A percentile compares a stretch with the other conserved stretches of the same genome.
Conservation (phyloP, 1,140 invertebrate species). For the Hyposmocoma kahamanoa region DNA sequence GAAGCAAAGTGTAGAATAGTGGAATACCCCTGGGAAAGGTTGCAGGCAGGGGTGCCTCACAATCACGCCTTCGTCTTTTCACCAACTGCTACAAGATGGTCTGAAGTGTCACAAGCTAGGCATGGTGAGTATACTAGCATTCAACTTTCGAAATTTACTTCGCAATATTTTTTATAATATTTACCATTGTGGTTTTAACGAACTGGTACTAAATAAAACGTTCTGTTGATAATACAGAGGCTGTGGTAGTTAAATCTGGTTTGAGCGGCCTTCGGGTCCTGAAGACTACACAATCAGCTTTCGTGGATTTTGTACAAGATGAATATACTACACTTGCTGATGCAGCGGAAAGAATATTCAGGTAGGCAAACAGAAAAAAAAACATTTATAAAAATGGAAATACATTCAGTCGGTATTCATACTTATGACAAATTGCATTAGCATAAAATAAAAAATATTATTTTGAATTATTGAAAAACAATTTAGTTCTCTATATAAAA, state of each 20-base stretch:
- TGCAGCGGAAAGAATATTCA: slow-evolving; percentile 80
- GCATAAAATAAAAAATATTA: no score
- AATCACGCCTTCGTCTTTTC: slow-evolving; percentile 84
- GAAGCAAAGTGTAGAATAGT: slow-evolving; percentile 80
- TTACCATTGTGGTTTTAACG: background rate
- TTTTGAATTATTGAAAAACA: no score
- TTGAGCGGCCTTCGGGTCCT: slow-evolving; percentile 80
- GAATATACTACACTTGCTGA: slow-evolving; percentile 83
- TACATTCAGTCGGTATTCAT: no score
- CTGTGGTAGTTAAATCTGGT: slow-evolving; percentile 76
- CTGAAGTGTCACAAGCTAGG: slow-evolving; percentile 77
- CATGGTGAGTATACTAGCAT: slow-evolving; percentile 73
- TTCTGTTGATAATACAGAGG: slow-evolving; percentile 53
- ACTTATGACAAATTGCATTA: no score
- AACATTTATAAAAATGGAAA: no score
- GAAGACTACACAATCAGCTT: slow-evolving; percentile 86
- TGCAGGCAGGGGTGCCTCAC: slow-evolving; percentile 76
- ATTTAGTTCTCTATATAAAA: no score
- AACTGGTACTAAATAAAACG: background rate
- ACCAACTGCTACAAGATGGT: slow-evolving; percentile 77
- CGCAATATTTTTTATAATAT: background rate
- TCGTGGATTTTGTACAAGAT: slow-evolving; percentile 84
- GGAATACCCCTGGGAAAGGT: slow-evolving; percentile 83
- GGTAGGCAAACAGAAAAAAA: no score
- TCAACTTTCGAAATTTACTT: no score